Evolutionary conservation across 2,113 vertebrate species (phyloP), one percentile per base, ranked within the genome.

Genomic region (Paracanthobrama guichenoti): DNA sequence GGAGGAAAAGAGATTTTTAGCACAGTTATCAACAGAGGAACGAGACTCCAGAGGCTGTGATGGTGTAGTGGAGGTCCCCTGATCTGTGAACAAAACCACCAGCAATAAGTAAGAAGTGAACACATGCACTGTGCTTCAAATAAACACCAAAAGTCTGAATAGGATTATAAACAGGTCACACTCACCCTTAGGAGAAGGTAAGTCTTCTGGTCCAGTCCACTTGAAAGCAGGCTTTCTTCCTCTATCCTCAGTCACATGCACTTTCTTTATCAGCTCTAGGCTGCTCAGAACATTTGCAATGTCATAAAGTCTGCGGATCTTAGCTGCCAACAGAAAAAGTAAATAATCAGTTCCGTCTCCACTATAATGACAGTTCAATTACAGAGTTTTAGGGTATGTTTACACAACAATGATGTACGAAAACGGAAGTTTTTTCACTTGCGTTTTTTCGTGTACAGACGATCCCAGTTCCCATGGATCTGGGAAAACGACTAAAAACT

Each of bases 231-330:
- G 95, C 85, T 99, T 99, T 91, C 96, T 95, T 0, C 96, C 96
- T 79, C 95, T 94, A 85, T 96, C 96, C 55, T 99, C 97, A 0
- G 95, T 97, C 57, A 99, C 94, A 0, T 97, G 96, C 80, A 99
- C 96, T 90, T 99, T 99, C 93, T 97, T 95, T 79, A 99, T 98
- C 74, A 99, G 96, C 81, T 96, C 93, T 77, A 99, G 94, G 90
- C 98, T 99, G 84, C 96, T 97, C 75, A 99, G 95, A 80, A 99
- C 96, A 62, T 99, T 99, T 1, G 98, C 97, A 20, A 99, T 99
- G 84, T 99, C 97, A 81, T 99, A 99, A 79, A 99, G 92, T 82
- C 98, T 95, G 46, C 97, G 94, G 84, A 98, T 97, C 94, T 99
- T 99, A 76, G 97, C 98, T 99, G 91, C 8, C 1, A 74, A 72